Evolutionary conservation across 2,113 vertebrate species (phyloP).

Genomic region (Siniperca chuatsi): DNA sequence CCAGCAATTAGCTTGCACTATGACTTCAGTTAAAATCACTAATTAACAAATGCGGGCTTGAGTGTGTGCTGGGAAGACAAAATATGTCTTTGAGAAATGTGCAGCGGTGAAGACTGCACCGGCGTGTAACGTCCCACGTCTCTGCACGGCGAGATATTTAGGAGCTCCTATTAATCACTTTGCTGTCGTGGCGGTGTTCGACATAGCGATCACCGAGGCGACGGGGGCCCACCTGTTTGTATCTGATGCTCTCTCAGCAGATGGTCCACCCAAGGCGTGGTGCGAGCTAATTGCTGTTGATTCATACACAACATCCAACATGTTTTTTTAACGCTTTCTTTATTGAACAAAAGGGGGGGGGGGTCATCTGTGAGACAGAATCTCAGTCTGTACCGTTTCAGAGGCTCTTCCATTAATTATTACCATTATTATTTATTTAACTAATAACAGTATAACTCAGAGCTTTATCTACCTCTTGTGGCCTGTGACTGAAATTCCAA

Average conservation of each 20-base stretch:
- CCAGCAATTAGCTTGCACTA: slow-evolving; percentile 76
- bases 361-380: slow-evolving; percentile 1
- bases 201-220: slow-evolving; percentile 45
- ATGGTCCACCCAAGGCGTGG: slow-evolving; percentile 68
- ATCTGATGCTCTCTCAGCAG: slow-evolving; percentile 66
- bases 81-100: not conserved
- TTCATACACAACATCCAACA: slow-evolving; percentile 68
- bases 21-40: slow-evolving; percentile 72
- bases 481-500: too few species aligned
- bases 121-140: slow-evolving; percentile 2
- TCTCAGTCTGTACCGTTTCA: not conserved
- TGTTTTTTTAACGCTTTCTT: slow-evolving; percentile 47
- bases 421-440: too few species aligned
- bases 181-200: not conserved
- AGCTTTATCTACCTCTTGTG: too few species aligned
- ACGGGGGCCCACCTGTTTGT: slow-evolving; percentile 73
- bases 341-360: slow-evolving; percentile 23
- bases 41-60: slow-evolving; percentile 67
- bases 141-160: slow-evolving; percentile 26
- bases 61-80: slow-evolving; percentile 7
- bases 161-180: slow-evolving; percentile 66
- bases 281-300: slow-evolving; percentile 72
- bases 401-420: not conserved
- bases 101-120: not conserved
- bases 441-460: too few species aligned